These are phyloP conservation scores for Chloroceryle aenea DNA, from an alignment of 2,113 vertebrate genomes.

Conservation along the genomic window DNA sequence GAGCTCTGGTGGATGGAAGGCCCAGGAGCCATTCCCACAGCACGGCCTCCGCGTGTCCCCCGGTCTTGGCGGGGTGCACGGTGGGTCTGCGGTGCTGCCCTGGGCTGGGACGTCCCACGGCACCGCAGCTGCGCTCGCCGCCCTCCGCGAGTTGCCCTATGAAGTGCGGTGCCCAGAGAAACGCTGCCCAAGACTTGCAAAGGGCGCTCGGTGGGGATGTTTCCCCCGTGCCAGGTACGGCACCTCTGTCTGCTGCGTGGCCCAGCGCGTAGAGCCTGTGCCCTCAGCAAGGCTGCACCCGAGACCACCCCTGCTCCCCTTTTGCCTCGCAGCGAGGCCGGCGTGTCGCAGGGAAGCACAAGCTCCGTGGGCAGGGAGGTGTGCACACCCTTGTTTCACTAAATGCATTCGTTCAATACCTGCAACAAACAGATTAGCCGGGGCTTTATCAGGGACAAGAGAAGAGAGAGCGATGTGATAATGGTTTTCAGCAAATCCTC, in stretches of 20 bases:
- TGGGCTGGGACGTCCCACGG: neutral
- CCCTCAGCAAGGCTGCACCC: no score
- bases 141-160: rapidly evolving
- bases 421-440: slow-evolving; percentile 95
- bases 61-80: rapidly evolving
- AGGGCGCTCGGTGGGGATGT: rapidly evolving
- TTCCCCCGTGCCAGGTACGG: neutral
- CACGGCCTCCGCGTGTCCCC: rapidly evolving
- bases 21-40: rapidly evolving
- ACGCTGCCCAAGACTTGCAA: neutral
- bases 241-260: neutral
- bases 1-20: neutral
- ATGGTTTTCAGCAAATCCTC: slow-evolving; percentile 95
- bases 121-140: rapidly evolving
- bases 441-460: slow-evolving; percentile 90
- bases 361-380: neutral
- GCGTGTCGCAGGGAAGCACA: neutral
- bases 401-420: slow-evolving; percentile 92
- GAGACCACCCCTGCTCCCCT: neutral
- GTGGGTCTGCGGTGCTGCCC: neutral
- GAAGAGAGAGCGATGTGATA: slow-evolving; percentile 85
- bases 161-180: neutral
- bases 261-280: neutral
- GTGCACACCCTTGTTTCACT: slow-evolving; percentile 74
- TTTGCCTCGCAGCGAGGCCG: rapidly evolving